Evolutionary conservation across 1,140 invertebrate species (phyloP).

Genomic region (Caenorhabditis briggsae): DNA sequence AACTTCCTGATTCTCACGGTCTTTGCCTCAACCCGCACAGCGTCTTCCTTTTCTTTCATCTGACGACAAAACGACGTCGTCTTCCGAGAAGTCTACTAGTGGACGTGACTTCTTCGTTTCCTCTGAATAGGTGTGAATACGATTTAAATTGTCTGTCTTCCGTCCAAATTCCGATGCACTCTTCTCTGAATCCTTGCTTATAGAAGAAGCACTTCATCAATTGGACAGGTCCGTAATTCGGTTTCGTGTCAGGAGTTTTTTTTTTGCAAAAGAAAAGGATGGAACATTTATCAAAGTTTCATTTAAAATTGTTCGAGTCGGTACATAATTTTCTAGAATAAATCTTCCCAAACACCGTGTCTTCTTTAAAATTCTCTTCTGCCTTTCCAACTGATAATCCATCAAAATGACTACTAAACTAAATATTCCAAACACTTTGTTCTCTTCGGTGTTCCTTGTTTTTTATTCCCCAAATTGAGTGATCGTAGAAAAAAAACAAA

Average conservation of each 20-base stretch:
- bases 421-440: not conserved
- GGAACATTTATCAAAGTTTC: no score
- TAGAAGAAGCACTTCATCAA: not conserved
- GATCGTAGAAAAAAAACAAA: slow-evolving; percentile 18
- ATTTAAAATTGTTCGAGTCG: no score
- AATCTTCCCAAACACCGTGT: no score
- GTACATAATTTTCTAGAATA: no score
- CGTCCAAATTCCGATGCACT: not conserved
- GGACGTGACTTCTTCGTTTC: slow-evolving; percentile 36
- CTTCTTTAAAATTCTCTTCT: not conserved
- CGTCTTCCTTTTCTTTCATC: slow-evolving; percentile 6
- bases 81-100: not conserved
- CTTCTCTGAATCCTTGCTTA: not conserved
- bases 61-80: not conserved
- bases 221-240: not conserved
- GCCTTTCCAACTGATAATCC: not conserved
- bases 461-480: not conserved
- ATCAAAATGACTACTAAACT: not conserved
- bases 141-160: slow-evolving; percentile 37
- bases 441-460: not conserved
- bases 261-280: no score
- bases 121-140: slow-evolving; percentile 44
- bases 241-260: not conserved
- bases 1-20: slow-evolving; percentile 49
- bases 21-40: not conserved